Percentiles rank a stretch among this genome's conserved stretches.
phyloP scores from a whole-genome alignment of 37 sponge, comb jelly and placozoan genomes.

The Beroe forskalii region DNA sequence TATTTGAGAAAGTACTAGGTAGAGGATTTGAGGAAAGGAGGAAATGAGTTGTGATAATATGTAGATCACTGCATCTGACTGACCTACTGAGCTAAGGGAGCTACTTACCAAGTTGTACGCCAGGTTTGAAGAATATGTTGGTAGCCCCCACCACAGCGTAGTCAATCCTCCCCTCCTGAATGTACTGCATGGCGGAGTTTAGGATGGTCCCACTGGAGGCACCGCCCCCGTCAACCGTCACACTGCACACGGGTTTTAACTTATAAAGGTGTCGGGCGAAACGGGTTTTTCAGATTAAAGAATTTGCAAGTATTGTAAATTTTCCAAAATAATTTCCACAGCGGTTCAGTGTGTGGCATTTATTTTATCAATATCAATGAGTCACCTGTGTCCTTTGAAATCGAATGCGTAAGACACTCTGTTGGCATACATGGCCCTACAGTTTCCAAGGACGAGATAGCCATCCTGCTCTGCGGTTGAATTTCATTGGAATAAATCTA shows the following conservation, averaged over 20 bases:
- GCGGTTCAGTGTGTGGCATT: too few relatives aligned
- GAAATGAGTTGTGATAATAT: too few relatives aligned
- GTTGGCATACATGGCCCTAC: conserved; percentile 31
- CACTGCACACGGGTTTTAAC: not conserved
- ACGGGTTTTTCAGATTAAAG: too few relatives aligned
- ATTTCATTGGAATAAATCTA: too few relatives aligned
- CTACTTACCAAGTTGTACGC: conserved; percentile 1
- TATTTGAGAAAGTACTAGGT: too few relatives aligned
- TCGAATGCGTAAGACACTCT: conserved; percentile 31
- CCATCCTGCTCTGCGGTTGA: conserved; percentile 58
- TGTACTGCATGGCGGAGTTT: conserved; percentile 4
- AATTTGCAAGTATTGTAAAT: too few relatives aligned
- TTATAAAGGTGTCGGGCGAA: too few relatives aligned
- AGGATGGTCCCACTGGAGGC: conserved; percentile 30
- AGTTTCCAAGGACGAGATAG: conserved; percentile 21
- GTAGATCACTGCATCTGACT: too few relatives aligned
- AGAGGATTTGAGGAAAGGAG: too few relatives aligned
- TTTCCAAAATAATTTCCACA: too few relatives aligned
- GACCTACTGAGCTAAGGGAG: not conserved
- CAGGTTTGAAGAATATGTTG: conserved; percentile 45
- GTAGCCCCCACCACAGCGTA: conserved; percentile 46
- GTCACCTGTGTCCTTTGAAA: conserved; percentile 43
- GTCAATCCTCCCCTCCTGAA: not conserved
- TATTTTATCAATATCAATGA: too few relatives aligned
- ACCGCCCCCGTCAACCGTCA: conserved; percentile 37